Evolutionary conservation across 1,140 invertebrate genomes (phyloP), one percentile per base, ranked within the genome.

Genomic region (Nephila pilipes): DNA sequence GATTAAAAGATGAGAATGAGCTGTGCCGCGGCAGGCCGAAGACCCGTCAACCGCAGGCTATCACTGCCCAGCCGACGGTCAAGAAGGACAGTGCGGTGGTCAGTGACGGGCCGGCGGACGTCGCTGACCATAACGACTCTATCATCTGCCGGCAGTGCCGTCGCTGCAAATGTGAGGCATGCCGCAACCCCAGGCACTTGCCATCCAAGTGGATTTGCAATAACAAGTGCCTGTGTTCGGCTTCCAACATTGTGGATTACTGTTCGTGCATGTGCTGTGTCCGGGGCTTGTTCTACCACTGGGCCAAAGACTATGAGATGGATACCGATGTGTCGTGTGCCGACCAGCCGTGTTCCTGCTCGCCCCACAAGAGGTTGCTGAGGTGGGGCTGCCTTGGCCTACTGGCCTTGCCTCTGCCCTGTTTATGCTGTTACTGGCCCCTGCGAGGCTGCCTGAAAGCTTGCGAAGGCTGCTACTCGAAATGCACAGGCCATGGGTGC

Each of bases 181-280:
- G 98, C 96, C 97, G 97, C 83, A 97, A 97, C 94, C 98, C 98
- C 14, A 96, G 97, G 32, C 97, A 97, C 65, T 96, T 99, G 94
- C 98, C 98, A 29, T 97, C 97, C 94, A 96, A 97, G 85, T 99
- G 98, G 98, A 96, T 98, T 93, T 98, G 98, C 96, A 97, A 97
- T 95, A 97, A 98, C 95, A 97, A 97, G 95, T 98, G 97, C 95
- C 97, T 98, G 94, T 97, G 98, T 96, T 98, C 98, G 94, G 97
- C 97, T 81, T 97, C 98, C 95, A 97, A 97, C 92, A 96, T 97
- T 94, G 97, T 99, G 93, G 98, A 99, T 96, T 98, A 98, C 95
- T 97, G 97, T 85, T 98, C 98, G 92, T 99, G 98, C 95, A 96
- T 99, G 96, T 99, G 98, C 96, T 99, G 98, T 95, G 98, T 98